Evolutionary conservation across 2,113 vertebrate genomes (phyloP).

Genomic region (Chloroceryle aenea): DNA sequence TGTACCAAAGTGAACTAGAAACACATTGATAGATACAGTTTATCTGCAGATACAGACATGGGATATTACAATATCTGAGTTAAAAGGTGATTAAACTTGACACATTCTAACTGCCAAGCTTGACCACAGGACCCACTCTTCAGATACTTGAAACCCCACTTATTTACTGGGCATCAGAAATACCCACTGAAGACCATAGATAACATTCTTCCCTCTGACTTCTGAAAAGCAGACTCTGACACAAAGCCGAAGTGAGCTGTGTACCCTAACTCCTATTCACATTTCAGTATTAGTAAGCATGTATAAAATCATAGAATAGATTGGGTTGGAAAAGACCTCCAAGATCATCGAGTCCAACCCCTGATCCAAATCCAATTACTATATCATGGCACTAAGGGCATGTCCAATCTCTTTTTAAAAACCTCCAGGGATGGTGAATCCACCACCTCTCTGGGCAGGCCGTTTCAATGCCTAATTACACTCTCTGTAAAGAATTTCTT

Average conservation of each 20-base stretch:
- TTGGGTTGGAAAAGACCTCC: too few species aligned
- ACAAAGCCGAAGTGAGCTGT: neutral
- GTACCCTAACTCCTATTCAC: neutral
- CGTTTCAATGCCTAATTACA: too few species aligned
- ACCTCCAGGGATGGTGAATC: too few species aligned
- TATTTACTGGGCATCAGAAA: neutral
- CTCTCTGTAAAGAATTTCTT: too few species aligned
- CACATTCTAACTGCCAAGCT: neutral
- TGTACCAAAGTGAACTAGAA: neutral
- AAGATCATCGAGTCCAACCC: too few species aligned
- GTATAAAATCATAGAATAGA: too few species aligned
- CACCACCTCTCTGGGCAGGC: too few species aligned
- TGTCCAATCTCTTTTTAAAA: too few species aligned
- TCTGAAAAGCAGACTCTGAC: neutral
- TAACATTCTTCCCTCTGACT: neutral
- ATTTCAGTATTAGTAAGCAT: neutral
- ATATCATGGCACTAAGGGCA: too few species aligned
- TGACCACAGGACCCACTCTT: neutral
- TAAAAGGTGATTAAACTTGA: neutral
- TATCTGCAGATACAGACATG: neutral
- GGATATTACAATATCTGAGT: neutral
- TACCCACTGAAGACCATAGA: rapidly evolving
- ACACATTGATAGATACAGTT: neutral
- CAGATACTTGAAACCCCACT: neutral
- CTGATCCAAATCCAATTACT: too few species aligned